phyloP scores from a whole-genome alignment of 2,113 vertebrate species.

The Hydrolagus affinis region DNA sequence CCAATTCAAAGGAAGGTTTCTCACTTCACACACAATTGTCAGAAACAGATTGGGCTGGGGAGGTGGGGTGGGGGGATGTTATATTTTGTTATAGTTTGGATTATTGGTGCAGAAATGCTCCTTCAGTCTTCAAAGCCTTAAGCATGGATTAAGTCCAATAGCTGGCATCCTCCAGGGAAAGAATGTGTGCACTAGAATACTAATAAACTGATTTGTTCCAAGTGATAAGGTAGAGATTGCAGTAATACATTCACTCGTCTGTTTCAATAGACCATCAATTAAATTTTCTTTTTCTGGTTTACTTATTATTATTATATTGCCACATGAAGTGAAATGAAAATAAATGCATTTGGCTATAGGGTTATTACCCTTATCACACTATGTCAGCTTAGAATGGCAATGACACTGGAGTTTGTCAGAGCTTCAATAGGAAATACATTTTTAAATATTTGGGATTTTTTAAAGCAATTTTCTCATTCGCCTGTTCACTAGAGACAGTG shows the following conservation, averaged over 20 bases:
- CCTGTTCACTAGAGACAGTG: not conserved
- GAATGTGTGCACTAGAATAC: not conserved
- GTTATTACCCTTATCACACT: conserved; percentile 7
- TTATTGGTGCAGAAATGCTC: not conserved
- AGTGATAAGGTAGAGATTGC: not conserved
- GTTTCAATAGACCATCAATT: not conserved
- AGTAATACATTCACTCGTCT: not conserved
- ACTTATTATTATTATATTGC: conserved; percentile 13
- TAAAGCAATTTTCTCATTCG: not conserved
- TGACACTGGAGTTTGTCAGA: conserved; percentile 13
- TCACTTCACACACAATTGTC: not conserved
- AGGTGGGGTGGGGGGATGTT: not conserved
- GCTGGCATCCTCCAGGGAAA: not conserved
- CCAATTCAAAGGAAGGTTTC: not conserved
- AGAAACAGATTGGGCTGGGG: not conserved
- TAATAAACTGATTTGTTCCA: not conserved
- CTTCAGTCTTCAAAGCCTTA: not conserved
- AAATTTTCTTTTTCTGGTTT: not conserved
- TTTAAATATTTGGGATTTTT: conserved; percentile 7
- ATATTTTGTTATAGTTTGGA: not conserved
- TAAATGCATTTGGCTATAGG: not conserved
- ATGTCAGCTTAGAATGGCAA: not conserved
- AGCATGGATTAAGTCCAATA: not conserved
- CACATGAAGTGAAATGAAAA: conserved; percentile 14
- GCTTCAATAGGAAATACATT: not conserved